Base-by-base conservation (phyloP, 2,797 vertebrate genomes). In the Acanthurus lineatus region DNA sequence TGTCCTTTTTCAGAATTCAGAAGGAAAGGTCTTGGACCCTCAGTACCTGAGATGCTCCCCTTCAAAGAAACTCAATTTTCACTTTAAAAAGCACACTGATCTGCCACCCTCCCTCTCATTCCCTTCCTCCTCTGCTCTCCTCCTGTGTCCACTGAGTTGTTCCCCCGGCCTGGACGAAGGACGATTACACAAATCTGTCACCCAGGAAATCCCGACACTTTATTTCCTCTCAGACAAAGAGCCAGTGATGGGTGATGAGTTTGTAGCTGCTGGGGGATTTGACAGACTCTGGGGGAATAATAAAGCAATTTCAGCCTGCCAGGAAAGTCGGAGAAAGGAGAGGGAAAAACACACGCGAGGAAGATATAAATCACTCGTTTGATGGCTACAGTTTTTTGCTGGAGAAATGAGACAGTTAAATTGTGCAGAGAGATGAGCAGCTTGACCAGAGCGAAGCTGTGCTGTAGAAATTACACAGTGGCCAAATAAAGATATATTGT, bases 261-360 rank as follows among this genome's bases (percentile, higher is more conserved):
- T 91, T 86, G 85, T 88, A 84, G 86, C 87, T 91, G 89, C 88
- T 62, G 87, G 86, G 92, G 88, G 89, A 93, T 94, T 90, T 84
- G 88, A 89, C 90, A 88, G 88, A 91, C 91, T 93, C 89, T 60
- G 44, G 91, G 91, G 93, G 92, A 94, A 92, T 94, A 94, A 93
- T 95, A 93, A 94, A 94, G 92, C 91, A 95, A 94, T 94, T 94
- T 94, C 84, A 89, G 85, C 76, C 90, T 94, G 94, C 88, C 93
- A 92, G 86, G 86, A 85, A 90, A 87, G 83, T 89, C 78, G 16
- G 80, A 76, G 69, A 83, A 84, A 54, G 74, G 75, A 74, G 82
- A 85, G 54, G 73, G 71, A 66, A 77, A 91, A 76, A 86, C 78
- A 87, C 86, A 91, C 77, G 71, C n/a, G 28, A 79, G 88, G 81